phyloP scores from a whole-genome alignment of 1,140 invertebrate genomes.

The Caenorhabditis tropicalis region DNA sequence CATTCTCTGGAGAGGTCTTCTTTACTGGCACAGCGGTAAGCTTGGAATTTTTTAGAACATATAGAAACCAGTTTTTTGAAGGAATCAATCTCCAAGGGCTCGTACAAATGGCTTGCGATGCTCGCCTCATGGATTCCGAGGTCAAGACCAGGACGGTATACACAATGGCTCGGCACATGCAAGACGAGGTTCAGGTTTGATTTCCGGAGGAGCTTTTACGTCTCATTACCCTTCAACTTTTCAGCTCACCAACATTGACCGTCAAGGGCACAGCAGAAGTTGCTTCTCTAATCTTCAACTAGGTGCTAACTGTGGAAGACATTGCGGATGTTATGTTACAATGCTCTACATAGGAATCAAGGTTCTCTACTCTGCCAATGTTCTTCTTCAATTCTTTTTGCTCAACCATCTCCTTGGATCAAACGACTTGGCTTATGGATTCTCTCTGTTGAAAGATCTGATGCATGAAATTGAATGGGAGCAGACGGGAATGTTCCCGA shows the following conservation, averaged over 20 bases:
- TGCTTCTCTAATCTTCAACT: conserved; percentile 59
- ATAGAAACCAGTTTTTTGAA: conserved; percentile 50
- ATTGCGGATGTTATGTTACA: conserved; percentile 72
- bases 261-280: conserved; percentile 61
- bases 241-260: conserved; percentile 69
- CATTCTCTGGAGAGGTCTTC: conserved; percentile 74
- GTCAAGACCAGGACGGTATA: conserved; percentile 70
- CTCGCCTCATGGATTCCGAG: conserved; percentile 69
- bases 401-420: conserved; percentile 71
- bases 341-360: conserved; percentile 72
- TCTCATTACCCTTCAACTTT: conserved; percentile 31
- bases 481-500: conserved; percentile 71
- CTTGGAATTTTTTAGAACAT: not conserved
- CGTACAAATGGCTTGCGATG: conserved; percentile 72
- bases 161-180: conserved; percentile 72
- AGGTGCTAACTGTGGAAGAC: conserved; percentile 63
- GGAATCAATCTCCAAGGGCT: conserved; percentile 72
- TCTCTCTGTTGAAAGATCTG: conserved; percentile 68
- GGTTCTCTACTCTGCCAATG: conserved; percentile 71
- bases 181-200: conserved; percentile 71
- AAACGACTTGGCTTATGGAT: conserved; percentile 70
- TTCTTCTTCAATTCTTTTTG: conserved; percentile 70
- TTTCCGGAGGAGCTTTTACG: not conserved
- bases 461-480: conserved; percentile 72
- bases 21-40: conserved; percentile 72